Evolutionary conservation across 2,888 invertebrate species (phyloP), one percentile per base, ranked within the genome.

Genomic region (Odontocerum albicorne): DNA sequence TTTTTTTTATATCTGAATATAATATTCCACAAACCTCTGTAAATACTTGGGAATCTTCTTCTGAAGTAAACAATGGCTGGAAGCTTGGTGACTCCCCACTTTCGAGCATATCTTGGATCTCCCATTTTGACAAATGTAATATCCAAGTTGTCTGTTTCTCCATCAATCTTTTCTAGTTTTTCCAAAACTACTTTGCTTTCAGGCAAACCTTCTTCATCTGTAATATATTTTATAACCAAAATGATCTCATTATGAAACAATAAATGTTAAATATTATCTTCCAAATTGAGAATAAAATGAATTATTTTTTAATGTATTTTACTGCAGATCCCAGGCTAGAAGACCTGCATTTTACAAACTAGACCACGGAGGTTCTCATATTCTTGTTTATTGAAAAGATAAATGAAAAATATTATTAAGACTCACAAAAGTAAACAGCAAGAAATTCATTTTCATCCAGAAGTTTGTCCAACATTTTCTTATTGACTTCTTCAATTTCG

Each of bases 401-500:
- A n/a, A n/a, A n/a, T n/a, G n/a, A 16, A 3, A 42, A 42, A 7
- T 7, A 3, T 42, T 21, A 21, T n/a, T 2, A 19, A 17, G 17
- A 83, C 90, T 86, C 80, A 96, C 96, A 97, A 72, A 96, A 96
- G 71, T 91, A 96, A 49, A 97, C 95, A 4, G 95, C 90, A 44
- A 97, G 80, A 68, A 94, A 96, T 75, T 96, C 96, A 66, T 95
- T 95, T 70, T 96, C 96, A 63, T 95, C 92, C 47, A 96, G 74
- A 15, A 96, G 76, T 74, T 96, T 96, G 67, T 96, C 95, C 66
- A 96, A 78, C 93, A 96, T 96, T 75, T 96, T 95, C 60, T 92
- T 86, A 72, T 96, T 96, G 6, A 97, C 96, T 70, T 96, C 96
- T 71, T 96, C 96, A 67, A 96, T 96, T 82, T 95, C 95, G 68